A percentile compares a stretch with the other conserved stretches of the same genome.
These are phyloP conservation scores for Apodemia mormo DNA, from an alignment of 2,888 invertebrate genomes.

Conservation along the genomic window DNA sequence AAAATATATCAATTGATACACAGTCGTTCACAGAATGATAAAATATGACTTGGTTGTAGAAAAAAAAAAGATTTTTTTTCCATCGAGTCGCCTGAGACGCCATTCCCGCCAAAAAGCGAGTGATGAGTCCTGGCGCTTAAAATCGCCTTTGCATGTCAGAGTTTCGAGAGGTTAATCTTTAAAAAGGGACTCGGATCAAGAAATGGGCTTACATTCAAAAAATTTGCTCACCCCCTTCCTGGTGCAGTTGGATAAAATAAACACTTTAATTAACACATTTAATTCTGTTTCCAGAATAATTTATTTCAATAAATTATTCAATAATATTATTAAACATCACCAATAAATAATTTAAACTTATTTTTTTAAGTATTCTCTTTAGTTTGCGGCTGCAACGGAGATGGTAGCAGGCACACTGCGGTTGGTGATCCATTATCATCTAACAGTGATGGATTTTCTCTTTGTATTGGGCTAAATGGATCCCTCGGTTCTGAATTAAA, in stretches of 20 bases:
- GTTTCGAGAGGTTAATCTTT: too few species aligned
- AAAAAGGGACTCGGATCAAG: too few species aligned
- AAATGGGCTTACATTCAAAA: background rate
- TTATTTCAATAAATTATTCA: background rate
- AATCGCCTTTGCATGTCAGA: too few species aligned
- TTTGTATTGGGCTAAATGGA: conserved; percentile 42
- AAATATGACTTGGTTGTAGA: too few species aligned
- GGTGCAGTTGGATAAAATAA: conserved; percentile 22
- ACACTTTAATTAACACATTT: background rate
- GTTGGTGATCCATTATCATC: conserved; percentile 70
- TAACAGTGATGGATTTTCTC: conserved; percentile 57
- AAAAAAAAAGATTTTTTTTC: too few species aligned
- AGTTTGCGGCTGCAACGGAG: conserved; percentile 80
- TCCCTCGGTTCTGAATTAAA: conserved; percentile 32
- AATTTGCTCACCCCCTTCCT: background rate
- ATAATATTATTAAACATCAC: conserved; percentile 15
- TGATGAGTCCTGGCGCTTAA: too few species aligned
- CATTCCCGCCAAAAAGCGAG: too few species aligned
- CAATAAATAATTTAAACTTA: conserved; percentile 28
- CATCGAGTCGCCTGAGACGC: too few species aligned
- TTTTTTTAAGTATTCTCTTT: conserved; percentile 42
- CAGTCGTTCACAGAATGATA: too few species aligned
- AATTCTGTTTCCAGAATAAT: conserved; percentile 11
- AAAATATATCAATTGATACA: too few species aligned
- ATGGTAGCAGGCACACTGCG: conserved; percentile 76